Evolutionary conservation across 1,140 invertebrate species (phyloP).

Genomic region (Lepidurus packardi): DNA sequence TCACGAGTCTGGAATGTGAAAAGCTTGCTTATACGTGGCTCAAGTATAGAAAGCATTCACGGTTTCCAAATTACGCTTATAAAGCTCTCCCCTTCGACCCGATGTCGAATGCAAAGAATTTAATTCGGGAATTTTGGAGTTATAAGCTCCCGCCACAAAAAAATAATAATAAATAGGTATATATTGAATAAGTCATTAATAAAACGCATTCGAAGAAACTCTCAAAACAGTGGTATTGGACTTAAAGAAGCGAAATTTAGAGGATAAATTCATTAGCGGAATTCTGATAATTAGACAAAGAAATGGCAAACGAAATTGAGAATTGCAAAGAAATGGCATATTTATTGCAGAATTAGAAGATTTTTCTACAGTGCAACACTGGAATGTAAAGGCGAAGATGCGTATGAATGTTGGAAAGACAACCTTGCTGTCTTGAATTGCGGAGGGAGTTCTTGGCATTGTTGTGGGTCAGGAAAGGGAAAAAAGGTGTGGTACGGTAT

Average conservation of each 20-base stretch:
- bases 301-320: too few species aligned
- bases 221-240: not conserved
- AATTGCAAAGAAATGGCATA: too few species aligned
- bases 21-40: constrained; percentile 3
- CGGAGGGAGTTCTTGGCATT: not conserved
- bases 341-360: too few species aligned
- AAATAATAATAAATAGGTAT: too few species aligned
- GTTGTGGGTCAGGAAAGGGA: not conserved
- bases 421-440: not conserved
- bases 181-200: too few species aligned
- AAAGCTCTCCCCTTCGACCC: not conserved
- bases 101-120: not conserved
- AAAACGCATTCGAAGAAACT: not conserved
- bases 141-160: too few species aligned
- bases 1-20: constrained; percentile 9
- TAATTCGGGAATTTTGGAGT: not conserved
- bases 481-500: not conserved
- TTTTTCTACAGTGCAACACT: too few species aligned
- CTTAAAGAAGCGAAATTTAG: not conserved
- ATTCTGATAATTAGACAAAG: too few species aligned
- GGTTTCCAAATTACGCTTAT: not conserved
- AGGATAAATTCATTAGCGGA: too few species aligned
- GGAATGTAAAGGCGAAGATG: not conserved
- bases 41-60: constrained; percentile 3
- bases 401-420: not conserved